phyloP scores from a whole-genome alignment of 2,113 vertebrate genomes.

The Zosterops pallidus region DNA sequence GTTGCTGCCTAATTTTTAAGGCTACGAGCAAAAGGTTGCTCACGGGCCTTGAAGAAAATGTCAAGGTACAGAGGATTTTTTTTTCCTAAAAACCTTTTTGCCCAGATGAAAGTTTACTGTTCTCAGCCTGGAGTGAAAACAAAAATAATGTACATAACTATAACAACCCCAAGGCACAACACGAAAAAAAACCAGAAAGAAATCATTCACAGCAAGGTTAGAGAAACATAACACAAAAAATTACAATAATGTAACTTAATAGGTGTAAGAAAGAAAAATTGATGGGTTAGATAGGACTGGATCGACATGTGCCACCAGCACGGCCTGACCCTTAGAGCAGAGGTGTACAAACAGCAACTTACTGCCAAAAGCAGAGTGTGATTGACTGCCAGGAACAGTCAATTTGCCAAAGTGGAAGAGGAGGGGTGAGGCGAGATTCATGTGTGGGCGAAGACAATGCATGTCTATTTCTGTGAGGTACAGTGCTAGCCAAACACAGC shows the following conservation, averaged over 20 bases:
- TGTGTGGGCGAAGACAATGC: neutral
- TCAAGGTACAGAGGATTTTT: neutral
- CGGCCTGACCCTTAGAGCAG: conserved; percentile 24
- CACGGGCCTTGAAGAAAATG: neutral
- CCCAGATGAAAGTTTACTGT: neutral
- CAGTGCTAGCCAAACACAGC: neutral
- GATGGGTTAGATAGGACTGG: neutral
- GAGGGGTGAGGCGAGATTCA: neutral
- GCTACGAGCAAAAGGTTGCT: neutral
- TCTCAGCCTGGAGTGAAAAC: neutral
- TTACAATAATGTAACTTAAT: neutral
- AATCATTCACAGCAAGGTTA: conserved; percentile 16
- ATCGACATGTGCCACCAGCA: neutral
- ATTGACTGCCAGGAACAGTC: conserved; percentile 43
- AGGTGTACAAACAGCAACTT: conserved; percentile 46
- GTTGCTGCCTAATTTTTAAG: neutral
- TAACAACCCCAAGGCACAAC: neutral
- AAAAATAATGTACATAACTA: neutral
- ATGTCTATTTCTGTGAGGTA: neutral
- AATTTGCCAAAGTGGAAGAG: conserved; percentile 28
- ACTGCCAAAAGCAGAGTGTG: conserved; percentile 42
- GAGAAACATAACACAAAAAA: conserved; percentile 2
- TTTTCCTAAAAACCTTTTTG: neutral
- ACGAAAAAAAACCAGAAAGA: neutral
- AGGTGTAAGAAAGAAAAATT: neutral